These are phyloP conservation scores for Oriolus oriolus DNA, from an alignment of 2,113 vertebrate genomes.

Conservation along the genomic window DNA sequence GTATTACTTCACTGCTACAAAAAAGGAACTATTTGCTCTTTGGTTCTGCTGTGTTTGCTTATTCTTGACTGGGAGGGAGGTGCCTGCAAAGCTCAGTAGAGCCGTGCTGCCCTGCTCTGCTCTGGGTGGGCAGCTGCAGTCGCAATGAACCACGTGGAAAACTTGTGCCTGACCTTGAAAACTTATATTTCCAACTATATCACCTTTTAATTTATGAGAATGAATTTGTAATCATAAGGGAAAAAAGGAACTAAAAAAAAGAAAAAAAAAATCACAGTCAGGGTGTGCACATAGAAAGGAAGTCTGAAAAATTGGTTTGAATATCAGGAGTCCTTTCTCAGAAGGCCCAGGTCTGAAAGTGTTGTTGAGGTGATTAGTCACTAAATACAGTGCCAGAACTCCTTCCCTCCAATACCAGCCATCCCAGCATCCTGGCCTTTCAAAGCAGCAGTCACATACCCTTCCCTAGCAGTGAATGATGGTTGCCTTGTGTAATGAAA, in stretches of 20 bases:
- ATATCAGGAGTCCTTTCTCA: neutral
- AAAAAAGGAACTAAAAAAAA: neutral
- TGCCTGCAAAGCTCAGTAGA: neutral
- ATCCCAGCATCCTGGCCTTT: neutral
- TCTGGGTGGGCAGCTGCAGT: neutral
- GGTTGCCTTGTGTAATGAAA: constrained; percentile 59
- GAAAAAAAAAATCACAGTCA: neutral
- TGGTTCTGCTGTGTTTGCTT: neutral
- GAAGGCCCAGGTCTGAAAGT: neutral
- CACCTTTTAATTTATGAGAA: neutral
- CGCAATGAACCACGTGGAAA: neutral
- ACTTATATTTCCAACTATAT: neutral
- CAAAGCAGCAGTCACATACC: neutral
- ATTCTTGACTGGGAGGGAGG: neutral
- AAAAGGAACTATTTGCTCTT: neutral
- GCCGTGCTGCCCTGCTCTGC: neutral
- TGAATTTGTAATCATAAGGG: neutral
- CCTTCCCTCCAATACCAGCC: neutral
- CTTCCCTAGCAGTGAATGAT: constrained; percentile 30
- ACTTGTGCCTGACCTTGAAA: neutral
- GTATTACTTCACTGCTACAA: neutral
- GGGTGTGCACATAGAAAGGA: accelerated
- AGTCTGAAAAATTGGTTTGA: neutral
- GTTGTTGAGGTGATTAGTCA: neutral
- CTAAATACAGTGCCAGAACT: neutral